Evolutionary conservation across 2,113 vertebrate species (phyloP).

Genomic region (Gnathonemus echidnorhynchus): DNA sequence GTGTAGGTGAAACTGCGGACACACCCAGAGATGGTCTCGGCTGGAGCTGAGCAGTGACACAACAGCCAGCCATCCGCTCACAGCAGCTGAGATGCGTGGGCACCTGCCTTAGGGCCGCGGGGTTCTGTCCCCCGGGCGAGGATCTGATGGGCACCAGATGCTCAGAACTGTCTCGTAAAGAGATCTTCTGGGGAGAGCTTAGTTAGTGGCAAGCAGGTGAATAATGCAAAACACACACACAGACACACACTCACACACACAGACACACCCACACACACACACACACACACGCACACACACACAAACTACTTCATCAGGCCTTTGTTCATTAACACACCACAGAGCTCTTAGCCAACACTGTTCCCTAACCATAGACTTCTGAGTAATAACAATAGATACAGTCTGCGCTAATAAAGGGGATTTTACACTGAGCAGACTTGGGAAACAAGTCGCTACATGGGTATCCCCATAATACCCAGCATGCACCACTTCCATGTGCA

Average conservation of each 20-base stretch:
- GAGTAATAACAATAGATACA: neutral
- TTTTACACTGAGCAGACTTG: neutral
- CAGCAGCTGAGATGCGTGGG: neutral
- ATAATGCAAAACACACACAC: neutral
- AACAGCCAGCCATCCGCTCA: neutral
- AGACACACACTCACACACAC: too few relatives aligned
- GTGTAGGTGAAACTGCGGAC: neutral
- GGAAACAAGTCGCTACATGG: neutral
- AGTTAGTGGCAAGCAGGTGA: neutral
- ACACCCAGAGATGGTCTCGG: neutral
- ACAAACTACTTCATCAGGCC: neutral
- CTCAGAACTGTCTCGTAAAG: neutral
- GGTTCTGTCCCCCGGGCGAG: neutral
- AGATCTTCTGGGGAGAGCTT: neutral
- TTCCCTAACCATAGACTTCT: neutral
- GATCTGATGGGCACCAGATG: neutral
- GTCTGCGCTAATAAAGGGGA: neutral
- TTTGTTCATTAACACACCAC: neutral
- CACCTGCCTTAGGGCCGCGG: neutral
- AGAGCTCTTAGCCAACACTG: neutral
- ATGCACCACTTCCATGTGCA: neutral
- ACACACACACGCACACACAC: neutral
- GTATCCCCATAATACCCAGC: neutral
- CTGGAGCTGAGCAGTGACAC: neutral
- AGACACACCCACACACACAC: too few relatives aligned